Evolutionary conservation across 1,140 invertebrate genomes (phyloP).

Genomic region (Leptoteleia sp.): DNA sequence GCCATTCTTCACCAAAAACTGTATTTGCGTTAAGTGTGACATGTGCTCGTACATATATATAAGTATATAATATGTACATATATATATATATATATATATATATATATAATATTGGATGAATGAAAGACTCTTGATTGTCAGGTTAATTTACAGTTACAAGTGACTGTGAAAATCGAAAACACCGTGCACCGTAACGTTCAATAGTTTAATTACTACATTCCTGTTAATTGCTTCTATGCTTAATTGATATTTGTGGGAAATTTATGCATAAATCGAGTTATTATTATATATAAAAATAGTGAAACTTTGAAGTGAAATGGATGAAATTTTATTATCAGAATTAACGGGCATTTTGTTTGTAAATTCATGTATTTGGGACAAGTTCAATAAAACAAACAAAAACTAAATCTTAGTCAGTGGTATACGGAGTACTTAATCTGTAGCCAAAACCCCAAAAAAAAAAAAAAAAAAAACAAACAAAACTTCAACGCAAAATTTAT

Average conservation of each 20-base stretch:
- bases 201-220: slow-evolving; percentile 53
- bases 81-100: too few relatives aligned
- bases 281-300: slow-evolving; percentile 19
- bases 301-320: slow-evolving; percentile 31
- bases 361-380: slow-evolving; percentile 47
- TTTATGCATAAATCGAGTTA: slow-evolving; percentile 38
- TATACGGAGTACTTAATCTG: too few relatives aligned
- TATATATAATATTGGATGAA: slow-evolving; percentile 29
- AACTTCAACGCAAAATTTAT: too few relatives aligned
- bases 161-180: slow-evolving; percentile 61
- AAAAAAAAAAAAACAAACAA: too few relatives aligned
- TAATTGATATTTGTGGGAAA: slow-evolving; percentile 52
- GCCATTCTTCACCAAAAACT: slow-evolving; percentile 32
- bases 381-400: slow-evolving; percentile 12
- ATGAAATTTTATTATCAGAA: slow-evolving; percentile 21
- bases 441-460: too few relatives aligned
- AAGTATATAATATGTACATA: too few relatives aligned
- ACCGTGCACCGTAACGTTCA: slow-evolving; percentile 31
- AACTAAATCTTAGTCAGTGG: too few relatives aligned
- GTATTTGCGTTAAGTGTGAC: slow-evolving; percentile 30
- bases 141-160: slow-evolving; percentile 62
- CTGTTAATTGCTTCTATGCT: slow-evolving; percentile 42
- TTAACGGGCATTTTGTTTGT: slow-evolving; percentile 32
- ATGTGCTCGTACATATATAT: slow-evolving; percentile 6
- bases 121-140: slow-evolving; percentile 46